A percentile compares a stretch with the other conserved stretches of the same genome.
Evolutionary conservation across 1,140 invertebrate genomes (phyloP).

Genomic region (Solen grandis): DNA sequence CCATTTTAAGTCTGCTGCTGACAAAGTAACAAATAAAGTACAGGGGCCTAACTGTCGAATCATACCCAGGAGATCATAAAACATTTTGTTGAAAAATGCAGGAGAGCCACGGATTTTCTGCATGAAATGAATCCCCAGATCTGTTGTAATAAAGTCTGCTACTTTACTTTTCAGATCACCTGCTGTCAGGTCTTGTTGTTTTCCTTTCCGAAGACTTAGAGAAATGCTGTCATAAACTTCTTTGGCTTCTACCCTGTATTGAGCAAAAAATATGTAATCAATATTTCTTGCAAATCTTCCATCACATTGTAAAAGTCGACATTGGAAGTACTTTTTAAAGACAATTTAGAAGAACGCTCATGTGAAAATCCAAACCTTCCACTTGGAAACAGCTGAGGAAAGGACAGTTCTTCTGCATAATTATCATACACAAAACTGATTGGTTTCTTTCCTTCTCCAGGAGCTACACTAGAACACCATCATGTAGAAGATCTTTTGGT

Average conservation of each 20-base stretch:
- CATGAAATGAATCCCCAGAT: constrained; percentile 24
- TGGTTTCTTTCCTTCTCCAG: constrained; percentile 15
- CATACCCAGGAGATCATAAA: too few species aligned
- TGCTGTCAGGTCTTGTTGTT: constrained; percentile 55
- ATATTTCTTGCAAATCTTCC: constrained; percentile 8
- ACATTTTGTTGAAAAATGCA: constrained; percentile 27
- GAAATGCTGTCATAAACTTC: too few species aligned
- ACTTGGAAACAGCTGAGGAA: constrained; percentile 19
- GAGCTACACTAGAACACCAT: constrained; percentile 16
- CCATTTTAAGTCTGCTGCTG: constrained; percentile 39
- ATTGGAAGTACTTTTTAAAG: constrained; percentile 26
- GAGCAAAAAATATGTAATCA: constrained; percentile 28
- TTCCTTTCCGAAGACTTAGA: too few species aligned
- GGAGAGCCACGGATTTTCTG: too few species aligned
- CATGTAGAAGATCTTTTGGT: constrained; percentile 5
- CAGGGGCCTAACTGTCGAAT: constrained; percentile 20
- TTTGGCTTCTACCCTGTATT: too few species aligned
- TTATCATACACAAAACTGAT: not conserved
- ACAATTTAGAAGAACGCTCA: constrained; percentile 16
- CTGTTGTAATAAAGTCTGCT: not conserved
- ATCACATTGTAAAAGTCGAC: constrained; percentile 30
- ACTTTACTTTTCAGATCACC: constrained; percentile 11
- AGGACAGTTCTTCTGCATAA: constrained; percentile 2
- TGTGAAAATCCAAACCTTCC: constrained; percentile 1
- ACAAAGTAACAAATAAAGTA: constrained; percentile 21